Base-by-base conservation (phyloP, 2,888 invertebrate species). In the Laspeyria flexula region DNA sequence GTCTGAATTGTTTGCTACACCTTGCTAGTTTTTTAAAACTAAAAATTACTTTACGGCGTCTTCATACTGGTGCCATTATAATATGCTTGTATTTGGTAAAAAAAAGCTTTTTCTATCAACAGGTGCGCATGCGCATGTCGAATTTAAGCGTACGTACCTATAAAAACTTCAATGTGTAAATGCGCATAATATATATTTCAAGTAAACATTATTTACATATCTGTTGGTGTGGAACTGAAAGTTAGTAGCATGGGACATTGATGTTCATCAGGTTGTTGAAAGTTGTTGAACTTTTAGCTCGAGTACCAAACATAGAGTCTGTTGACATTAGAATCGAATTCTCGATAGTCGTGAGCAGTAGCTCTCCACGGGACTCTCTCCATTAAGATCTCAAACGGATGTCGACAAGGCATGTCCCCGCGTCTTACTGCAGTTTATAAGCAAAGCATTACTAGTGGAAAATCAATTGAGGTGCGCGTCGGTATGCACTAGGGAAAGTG, bases 341-440 rank as follows among this genome's bases (percentile, higher is more conserved):
- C 53, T 55, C 40, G 37, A 57, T 56, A 68, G 69, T 71, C 68
- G 71, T 69, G 68, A 68, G 71, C 56, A 50, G 64, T 70, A 61
- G 60, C 60, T 64, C 43, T 41, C 71, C 35, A 51, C 52, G 47
- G 55, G 46, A 59, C 60, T 62, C 60, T 60, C 55, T 61, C 58
- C 65, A 73, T 73, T 74, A 74, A 73, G 75, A 72, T 74, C 64
- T 73, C 73, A 66, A 65, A 61, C 63, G 63, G 56, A 67, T 65
- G 71, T 67, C 72, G 54, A 59, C 65, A 58, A 63, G 52, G 50
- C 53, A 52, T 60, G 72, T 67, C 65, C 49, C 55, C 50, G 30
- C 35, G 65, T 67, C 65, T 56, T 39, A 53, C 16, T 12, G 65
- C 55, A 59, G 61, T 67, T 71, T 71, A 64, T 63, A 67, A 63